A percentile compares a stretch with the other conserved stretches of the same genome.
Evolutionary conservation across 2,113 vertebrate species (phyloP).

Genomic region (Channa maculata): DNA sequence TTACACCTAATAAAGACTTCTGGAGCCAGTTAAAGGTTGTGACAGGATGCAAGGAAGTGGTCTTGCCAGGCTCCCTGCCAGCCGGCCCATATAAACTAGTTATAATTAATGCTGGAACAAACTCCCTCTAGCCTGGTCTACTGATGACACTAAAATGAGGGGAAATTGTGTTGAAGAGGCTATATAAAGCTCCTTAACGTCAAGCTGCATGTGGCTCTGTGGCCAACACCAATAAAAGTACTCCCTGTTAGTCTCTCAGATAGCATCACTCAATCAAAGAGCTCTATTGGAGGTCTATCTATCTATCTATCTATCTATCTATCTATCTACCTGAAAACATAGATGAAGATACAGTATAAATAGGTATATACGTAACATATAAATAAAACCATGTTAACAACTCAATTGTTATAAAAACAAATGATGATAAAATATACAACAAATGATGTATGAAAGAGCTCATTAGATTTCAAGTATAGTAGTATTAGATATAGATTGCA

Average conservation of each 20-base stretch:
- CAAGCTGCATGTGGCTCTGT: conserved; percentile 50
- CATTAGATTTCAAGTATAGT: too few relatives aligned
- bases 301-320: too few relatives aligned
- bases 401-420: too few relatives aligned
- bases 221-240: conserved; percentile 22
- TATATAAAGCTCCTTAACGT: conserved; percentile 70
- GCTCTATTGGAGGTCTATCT: neutral
- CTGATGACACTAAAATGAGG: conserved; percentile 66
- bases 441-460: too few relatives aligned
- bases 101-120: conserved; percentile 68
- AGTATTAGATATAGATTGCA: too few relatives aligned
- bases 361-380: too few relatives aligned
- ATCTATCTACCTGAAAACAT: neutral
- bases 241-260: conserved; percentile 42
- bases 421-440: too few relatives aligned
- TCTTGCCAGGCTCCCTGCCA: conserved; percentile 29
- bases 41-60: conserved; percentile 2
- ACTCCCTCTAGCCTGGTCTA: conserved; percentile 51
- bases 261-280: conserved; percentile 36
- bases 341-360: too few relatives aligned
- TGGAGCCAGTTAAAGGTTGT: conserved; percentile 19
- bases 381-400: too few relatives aligned
- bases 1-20: conserved; percentile 27
- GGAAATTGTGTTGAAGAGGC: conserved; percentile 61
- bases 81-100: conserved; percentile 43